Base-by-base conservation (phyloP, 2,888 invertebrate species). In the Cactoblastis cactorum region DNA sequence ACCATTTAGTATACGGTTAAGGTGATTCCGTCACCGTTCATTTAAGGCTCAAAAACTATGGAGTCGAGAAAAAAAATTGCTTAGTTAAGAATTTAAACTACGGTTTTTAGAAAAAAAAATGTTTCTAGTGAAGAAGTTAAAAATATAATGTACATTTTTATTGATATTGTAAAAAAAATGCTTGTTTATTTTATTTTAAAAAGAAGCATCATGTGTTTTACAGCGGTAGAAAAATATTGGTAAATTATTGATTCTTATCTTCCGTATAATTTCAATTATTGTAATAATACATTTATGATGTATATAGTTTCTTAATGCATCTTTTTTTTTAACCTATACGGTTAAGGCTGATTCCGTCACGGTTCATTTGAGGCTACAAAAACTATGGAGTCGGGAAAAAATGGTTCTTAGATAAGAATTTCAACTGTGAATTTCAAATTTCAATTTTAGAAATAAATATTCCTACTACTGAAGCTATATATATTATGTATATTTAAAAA, bases 331-430 rank as follows among this genome's bases (percentile, higher is more conserved):
- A 57, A 61, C 54, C 54, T 33, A 51, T 49, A 46, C 55, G 55
- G 55, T 57, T 71, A 66, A 70, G 72, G 73, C 67, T 73, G 65
- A 57, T 53, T 54, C 53, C 63, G 68, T 69, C 71, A 71, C 68
- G 73, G 62, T 58, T 58, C 52, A 65, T 61, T 62, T 51, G n/a
- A 15, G 11, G 14, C 5, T 45, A 50, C 62, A 37, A 45, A 51
- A 46, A 60, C 51, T 62, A 46, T 39, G 57, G 55, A 63, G 49
- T 59, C 61, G 41, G 6, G 43, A 17, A 28, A 43, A 28, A 15
- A 28, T 6, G 3, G 28, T 28, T 28, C 28, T 9, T 28, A 28
- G 5, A n/a, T n/a, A n/a, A n/a, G n/a, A n/a, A n/a, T n/a, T n/a
- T n/a, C n/a, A n/a, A n/a, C n/a, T n/a, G n/a, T n/a, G n/a, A n/a